Evolutionary conservation across 1,140 invertebrate species (phyloP).

Genomic region (Dreissena polymorpha): DNA sequence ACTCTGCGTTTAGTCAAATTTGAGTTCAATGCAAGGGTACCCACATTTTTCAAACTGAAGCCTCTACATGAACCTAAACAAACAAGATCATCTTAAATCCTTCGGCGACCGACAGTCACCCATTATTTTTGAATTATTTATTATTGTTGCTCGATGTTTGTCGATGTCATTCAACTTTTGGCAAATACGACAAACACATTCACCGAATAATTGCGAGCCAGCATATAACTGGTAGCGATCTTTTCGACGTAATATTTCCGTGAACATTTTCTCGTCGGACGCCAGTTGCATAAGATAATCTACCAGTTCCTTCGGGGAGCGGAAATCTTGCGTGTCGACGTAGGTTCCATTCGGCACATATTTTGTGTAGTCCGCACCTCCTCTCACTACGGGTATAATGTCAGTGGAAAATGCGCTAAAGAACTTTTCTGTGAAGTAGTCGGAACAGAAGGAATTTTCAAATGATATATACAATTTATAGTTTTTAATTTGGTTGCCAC

Average conservation of each 20-base stretch:
- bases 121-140: not conserved
- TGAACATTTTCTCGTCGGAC: not conserved
- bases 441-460: constrained; percentile 94
- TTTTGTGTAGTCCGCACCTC: constrained; percentile 16
- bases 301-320: constrained; percentile 1
- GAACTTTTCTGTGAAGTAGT: constrained; percentile 98
- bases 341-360: constrained; percentile 11
- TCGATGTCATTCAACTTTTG: too few species aligned
- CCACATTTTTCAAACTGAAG: too few species aligned
- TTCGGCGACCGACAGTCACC: not conserved
- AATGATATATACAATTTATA: constrained; percentile 77
- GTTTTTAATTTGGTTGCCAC: not conserved
- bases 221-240: not conserved
- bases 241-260: not conserved
- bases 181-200: too few species aligned
- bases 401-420: constrained; percentile 80
- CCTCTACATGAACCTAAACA: too few species aligned
- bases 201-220: too few species aligned
- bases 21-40: not conserved
- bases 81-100: too few species aligned
- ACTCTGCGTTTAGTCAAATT: too few species aligned
- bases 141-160: too few species aligned
- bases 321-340: constrained; percentile 24
- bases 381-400: constrained; percentile 35
- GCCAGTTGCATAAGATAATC: not conserved